phyloP scores from a whole-genome alignment of 2,113 vertebrate genomes.

The Etheostoma spectabile region DNA sequence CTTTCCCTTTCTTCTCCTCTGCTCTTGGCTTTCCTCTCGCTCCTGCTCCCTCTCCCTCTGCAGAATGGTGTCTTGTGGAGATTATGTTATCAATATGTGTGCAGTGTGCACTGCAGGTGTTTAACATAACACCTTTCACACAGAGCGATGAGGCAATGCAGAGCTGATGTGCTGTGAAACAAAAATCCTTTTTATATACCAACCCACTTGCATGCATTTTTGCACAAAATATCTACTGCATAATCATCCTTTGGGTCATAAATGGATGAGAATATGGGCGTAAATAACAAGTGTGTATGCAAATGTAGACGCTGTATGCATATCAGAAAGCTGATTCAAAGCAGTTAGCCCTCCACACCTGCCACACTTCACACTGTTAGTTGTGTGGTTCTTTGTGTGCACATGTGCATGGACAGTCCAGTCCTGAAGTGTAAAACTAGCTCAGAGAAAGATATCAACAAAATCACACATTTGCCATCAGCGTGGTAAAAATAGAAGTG shows the following conservation, averaged over 20 bases:
- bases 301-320: background rate
- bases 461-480: constrained; percentile 49
- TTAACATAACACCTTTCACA: constrained; percentile 71
- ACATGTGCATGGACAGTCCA: background rate
- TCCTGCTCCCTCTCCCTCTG: constrained; percentile 45
- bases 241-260: background rate
- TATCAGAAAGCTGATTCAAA: constrained; percentile 29
- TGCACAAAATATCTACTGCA: background rate
- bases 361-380: constrained; percentile 39
- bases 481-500: constrained; percentile 50
- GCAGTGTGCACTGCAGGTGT: constrained; percentile 78
- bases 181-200: constrained; percentile 2
- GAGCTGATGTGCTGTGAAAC: constrained; percentile 10
- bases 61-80: constrained; percentile 64
- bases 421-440: constrained; percentile 34
- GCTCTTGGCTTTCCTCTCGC: constrained; percentile 56
- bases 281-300: constrained; percentile 2
- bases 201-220: background rate
- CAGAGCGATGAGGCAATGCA: constrained; percentile 64
- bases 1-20: constrained; percentile 60
- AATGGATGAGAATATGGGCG: background rate
- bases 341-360: constrained; percentile 53
- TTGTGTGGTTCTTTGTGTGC: constrained; percentile 19
- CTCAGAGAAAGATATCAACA: background rate
- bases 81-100: constrained; percentile 72